Percentiles rank a stretch among this genome's conserved stretches.
Evolutionary conservation across 2,888 invertebrate genomes (phyloP).

Genomic region (Rhagonycha lutea): DNA sequence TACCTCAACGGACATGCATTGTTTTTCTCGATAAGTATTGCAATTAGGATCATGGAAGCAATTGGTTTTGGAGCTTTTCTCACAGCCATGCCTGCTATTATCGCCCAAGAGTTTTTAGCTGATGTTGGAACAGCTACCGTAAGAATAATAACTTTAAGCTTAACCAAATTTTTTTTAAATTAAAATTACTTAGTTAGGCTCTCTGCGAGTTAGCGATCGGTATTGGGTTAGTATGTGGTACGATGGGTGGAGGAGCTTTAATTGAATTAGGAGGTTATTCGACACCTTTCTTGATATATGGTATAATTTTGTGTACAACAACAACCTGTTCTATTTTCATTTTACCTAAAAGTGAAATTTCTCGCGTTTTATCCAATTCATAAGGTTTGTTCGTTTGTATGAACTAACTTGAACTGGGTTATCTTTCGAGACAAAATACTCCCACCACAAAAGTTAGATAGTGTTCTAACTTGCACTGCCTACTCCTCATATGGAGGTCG

Average conservation of each 20-base stretch:
- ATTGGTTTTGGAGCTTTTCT: background rate
- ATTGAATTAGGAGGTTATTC: background rate
- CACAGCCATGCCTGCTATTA: background rate
- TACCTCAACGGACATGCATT: background rate
- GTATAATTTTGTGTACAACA: background rate
- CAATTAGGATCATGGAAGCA: background rate
- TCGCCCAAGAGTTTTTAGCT: background rate
- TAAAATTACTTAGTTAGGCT: background rate
- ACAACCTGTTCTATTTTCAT: background rate
- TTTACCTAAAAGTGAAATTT: background rate
- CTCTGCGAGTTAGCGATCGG: background rate
- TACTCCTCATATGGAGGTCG: too few species aligned
- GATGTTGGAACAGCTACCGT: background rate
- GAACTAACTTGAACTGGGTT: too few species aligned
- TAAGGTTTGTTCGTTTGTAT: too few species aligned
- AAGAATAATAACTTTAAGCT: background rate
- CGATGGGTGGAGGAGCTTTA: background rate
- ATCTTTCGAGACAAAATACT: too few species aligned
- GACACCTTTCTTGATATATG: background rate
- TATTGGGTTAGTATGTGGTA: background rate
- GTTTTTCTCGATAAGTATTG: background rate
- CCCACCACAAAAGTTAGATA: too few species aligned
- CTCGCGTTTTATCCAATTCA: background rate
- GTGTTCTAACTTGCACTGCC: too few species aligned
- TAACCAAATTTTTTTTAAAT: background rate